Base-by-base conservation (phyloP, 2,113 vertebrate species). In the Vidua chalybeata region DNA sequence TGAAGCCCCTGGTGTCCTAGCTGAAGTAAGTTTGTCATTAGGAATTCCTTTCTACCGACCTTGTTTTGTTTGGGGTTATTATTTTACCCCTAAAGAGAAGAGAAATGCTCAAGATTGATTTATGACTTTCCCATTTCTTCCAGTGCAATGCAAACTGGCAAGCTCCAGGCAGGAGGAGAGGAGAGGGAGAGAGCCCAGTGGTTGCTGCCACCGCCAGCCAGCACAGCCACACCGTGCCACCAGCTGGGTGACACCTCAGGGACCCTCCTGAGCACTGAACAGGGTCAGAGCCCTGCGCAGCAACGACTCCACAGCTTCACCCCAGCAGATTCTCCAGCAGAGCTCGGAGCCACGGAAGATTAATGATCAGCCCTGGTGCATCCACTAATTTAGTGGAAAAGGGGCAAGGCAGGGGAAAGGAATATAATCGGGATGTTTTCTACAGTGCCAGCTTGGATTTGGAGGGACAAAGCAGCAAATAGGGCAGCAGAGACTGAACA, bases 81-180 rank as follows among this genome's bases (percentile, higher is more conserved):
- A 94, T 97, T 96, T 96, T 96, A 84, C 92, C 93, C 93, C 97
- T 93, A 96, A 97, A 97, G 87, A 95, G 96, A 97, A 97, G 94
- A 96, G 95, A 93, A 96, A 89, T 90, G 68, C 95, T 93, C 64
- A 0, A 84, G 96, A 97, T 91, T 97, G 97, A 97, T 97, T 97
- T 96, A 97, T 74, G 93, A 72, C 81, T 95, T 89, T 74, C 94
- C 94, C 78, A 1, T 91, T 94, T 61, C 86, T 68, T 93, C 92
- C 93, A 5, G 9, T 20, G 82, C 75, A 43, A 89, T 51, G 93
- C 84, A 79, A 96, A 89, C 92, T 74, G 91, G 95, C 45, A 41
- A 91, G 49, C 74, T 89, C 39, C 77, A 72, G 94, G 91, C 69
- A 30, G 75, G 56, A 88, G 43, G 51, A 43, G 71, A 64, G 71